phyloP scores from a whole-genome alignment of 2,113 vertebrate species.

The Cardinalis cardinalis region DNA sequence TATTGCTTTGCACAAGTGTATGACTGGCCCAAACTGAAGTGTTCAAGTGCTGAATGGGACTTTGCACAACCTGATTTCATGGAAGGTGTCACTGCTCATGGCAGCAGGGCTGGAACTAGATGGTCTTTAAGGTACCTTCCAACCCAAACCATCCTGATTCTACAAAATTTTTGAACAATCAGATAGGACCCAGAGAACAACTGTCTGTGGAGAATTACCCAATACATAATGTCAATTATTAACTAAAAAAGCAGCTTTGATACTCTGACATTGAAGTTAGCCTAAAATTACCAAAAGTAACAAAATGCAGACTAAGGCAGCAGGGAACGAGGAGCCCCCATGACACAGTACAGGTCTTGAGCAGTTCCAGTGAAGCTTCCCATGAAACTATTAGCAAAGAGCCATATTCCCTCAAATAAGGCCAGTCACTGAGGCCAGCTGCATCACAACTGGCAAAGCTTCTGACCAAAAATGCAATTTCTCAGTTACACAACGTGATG shows the following conservation, averaged over 20 bases:
- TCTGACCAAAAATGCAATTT: not conserved
- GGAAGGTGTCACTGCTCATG: not conserved
- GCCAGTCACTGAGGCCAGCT: not conserved
- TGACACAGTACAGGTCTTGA: not conserved
- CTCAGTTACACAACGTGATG: not conserved
- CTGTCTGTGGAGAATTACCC: not conserved
- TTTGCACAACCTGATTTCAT: not conserved
- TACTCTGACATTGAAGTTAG: not conserved
- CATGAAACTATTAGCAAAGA: not conserved
- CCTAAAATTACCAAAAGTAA: not conserved
- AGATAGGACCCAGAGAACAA: not conserved
- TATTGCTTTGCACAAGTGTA: not conserved
- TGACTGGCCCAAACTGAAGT: not conserved
- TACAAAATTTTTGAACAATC: not conserved
- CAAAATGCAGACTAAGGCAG: not conserved
- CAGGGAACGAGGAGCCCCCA: not conserved
- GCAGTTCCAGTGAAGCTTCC: not conserved
- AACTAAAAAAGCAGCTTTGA: not conserved
- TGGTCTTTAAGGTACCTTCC: not conserved
- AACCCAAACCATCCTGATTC: not conserved
- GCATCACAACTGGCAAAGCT: not conserved
- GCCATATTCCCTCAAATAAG: not conserved
- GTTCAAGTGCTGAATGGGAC: not conserved
- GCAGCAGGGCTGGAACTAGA: not conserved
- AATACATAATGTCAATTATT: not conserved